Evolutionary conservation across 2,797 vertebrate genomes (phyloP), one percentile per base, ranked within the genome.

Genomic region (Anabas testudineus): DNA sequence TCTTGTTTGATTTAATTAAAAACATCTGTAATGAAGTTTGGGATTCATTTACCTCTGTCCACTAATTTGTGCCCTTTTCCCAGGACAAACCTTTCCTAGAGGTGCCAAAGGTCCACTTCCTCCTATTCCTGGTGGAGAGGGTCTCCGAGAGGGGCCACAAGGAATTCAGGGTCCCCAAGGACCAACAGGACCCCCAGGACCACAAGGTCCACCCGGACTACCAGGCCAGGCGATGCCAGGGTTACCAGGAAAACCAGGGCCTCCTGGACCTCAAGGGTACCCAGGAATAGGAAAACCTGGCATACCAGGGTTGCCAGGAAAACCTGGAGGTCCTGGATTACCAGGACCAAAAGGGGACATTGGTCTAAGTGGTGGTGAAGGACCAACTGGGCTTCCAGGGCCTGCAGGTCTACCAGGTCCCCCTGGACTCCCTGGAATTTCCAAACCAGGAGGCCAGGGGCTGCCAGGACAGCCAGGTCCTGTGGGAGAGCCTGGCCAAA

Each of bases 281-380:
- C 96, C 95, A 45, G 98, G 98, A 78, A 91, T 97, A 41, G 97
- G 96, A 74, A 99, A 99, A 88, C 96, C 97, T 1, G 98, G 98
- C 67, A 95, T 98, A 94, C 96, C 97, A 18, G 98, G 98, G 78
- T 92, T 98, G 87, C 96, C 97, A 15, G 98, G 98, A 78, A 99
- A 99, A 90, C 95, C 97, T 0, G 98, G 98, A 70, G 93, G 88
- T 70, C 94, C 94, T 70, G 98, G 98, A 67, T 91, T 95, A 61
- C 94, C 93, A 0, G 98, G 98, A 32, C 86, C 88, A 2, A 97
- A 95, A 87, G 98, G 98, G 14, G 97, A 97, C 66, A 85, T 95
- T 41, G 98, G 98, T 63, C 95, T 93, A 0, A 90, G 89, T 79
- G 97, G 97, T 34, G 95, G 93, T 58, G 81, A 92, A 0, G 97